Evolutionary conservation across 2,888 invertebrate genomes (phyloP), one percentile per base, ranked within the genome.

Genomic region (Cinara cedri): DNA sequence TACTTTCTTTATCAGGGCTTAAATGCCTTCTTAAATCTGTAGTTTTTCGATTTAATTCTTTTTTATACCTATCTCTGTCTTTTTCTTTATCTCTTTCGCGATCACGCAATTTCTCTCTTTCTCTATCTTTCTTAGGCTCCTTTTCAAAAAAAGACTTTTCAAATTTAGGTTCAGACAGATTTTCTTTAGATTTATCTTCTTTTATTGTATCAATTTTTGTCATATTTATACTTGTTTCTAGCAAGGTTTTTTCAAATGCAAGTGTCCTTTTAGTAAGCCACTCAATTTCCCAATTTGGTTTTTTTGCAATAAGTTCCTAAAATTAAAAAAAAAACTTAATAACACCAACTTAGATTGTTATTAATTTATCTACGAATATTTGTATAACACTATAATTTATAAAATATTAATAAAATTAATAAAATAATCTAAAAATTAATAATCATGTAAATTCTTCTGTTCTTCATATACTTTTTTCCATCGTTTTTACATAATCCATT

Each of bases 201-300:
- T 87, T 83, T 74, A 82, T 82, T 60, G 82, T 86, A 46, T 87
- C 85, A 63, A 81, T 34, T 71, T 82, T 82, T 24, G 75, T 57
- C 80, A 81, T 82, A 60, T 81, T 57, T 81, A 81, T 82, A 60
- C 81, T 71, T 51, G 75, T 51, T 70, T 81, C 81, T 66, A 81
- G 80, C 42, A 83, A 54, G 26, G 80, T 68, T 14, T 72, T 68
- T 68, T 90, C 90, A 81, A 89, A 89, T 0, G 92, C 90, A 83
- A 90, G 91, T 83, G 92, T 93, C 6, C 95, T 88, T 85, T 94
- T 94, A 11, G 91, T 91, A 87, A 93, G 88, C 94, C 94, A 95
- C 84, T 94, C 93, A 0, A 91, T 91, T 85, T 95, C 95, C 91
- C 94, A 95, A 84, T 93, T 92, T 0, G 94, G 93, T 86, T 94